Evolutionary conservation across 2,888 invertebrate genomes (phyloP).

Genomic region (Drosophila monieri): DNA sequence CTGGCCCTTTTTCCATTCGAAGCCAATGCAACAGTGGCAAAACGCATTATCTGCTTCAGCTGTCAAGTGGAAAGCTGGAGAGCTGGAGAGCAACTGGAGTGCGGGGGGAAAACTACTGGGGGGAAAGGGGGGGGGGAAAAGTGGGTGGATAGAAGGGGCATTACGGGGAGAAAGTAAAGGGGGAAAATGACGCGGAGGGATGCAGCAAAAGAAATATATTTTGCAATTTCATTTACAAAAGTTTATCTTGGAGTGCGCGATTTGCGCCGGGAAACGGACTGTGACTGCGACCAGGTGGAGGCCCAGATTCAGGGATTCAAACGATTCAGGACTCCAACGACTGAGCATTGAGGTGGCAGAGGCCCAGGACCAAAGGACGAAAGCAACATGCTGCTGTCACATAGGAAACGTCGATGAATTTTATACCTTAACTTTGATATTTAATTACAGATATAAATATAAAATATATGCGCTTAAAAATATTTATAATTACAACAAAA

Average conservation of each 20-base stretch:
- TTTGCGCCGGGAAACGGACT: constrained; percentile 40
- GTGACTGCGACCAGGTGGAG: constrained; percentile 36
- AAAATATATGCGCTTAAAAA: too few species aligned
- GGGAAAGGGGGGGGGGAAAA: background rate
- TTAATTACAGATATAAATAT: background rate
- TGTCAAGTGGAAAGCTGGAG: constrained; percentile 58
- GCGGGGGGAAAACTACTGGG: constrained; percentile 4
- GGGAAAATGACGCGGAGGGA: background rate
- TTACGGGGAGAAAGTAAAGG: background rate
- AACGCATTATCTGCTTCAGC: constrained; percentile 76
- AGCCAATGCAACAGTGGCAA: constrained; percentile 73
- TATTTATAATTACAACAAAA: too few species aligned
- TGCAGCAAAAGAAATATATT: constrained; percentile 52
- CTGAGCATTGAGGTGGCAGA: constrained; percentile 2
- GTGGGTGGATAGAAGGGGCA: constrained; percentile 12
- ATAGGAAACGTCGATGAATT: background rate
- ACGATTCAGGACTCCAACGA: background rate
- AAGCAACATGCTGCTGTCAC: constrained; percentile 1
- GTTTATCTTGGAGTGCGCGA: constrained; percentile 74
- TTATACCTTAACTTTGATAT: background rate
- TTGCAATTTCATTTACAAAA: constrained; percentile 78
- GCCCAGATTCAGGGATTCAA: constrained; percentile 7
- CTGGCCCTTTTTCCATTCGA: constrained; percentile 19
- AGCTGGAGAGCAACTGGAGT: constrained; percentile 14
- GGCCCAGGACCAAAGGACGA: constrained; percentile 1